Conservation (phyloP, 1,140 invertebrate genomes). For the Calycopis cecrops region DNA sequence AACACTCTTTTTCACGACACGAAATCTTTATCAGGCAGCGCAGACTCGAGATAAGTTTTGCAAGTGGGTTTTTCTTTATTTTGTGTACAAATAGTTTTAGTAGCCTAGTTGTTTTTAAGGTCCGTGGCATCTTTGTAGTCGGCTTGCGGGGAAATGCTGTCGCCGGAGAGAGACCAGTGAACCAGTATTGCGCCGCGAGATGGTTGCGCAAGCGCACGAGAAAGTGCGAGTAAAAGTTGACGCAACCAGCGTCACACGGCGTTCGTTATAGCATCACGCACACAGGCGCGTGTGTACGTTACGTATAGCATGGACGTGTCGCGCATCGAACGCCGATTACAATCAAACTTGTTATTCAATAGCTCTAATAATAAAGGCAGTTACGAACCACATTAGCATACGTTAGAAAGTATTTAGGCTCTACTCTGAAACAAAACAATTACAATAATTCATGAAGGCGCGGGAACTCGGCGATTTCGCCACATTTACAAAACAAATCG, state of each 20-base stretch:
- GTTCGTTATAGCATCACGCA: conserved; percentile 47
- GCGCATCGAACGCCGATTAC: conserved; percentile 55
- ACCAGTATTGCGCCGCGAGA: conserved; percentile 55
- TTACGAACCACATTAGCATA: conserved; percentile 22
- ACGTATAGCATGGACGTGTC: conserved; percentile 36
- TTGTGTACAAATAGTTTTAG: too few relatives aligned
- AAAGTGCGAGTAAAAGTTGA: conserved; percentile 75
- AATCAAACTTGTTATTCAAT: conserved; percentile 29
- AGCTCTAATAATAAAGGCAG: conserved; percentile 33
- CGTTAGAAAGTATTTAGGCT: conserved; percentile 21
- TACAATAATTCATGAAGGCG: conserved; percentile 18
- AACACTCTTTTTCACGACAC: neutral
- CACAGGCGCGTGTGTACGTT: conserved; percentile 35
- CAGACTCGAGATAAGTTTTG: too few relatives aligned
- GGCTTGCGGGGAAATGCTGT: conserved; percentile 51
- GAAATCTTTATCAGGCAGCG: neutral
- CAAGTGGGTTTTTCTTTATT: too few relatives aligned
- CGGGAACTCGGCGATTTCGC: neutral
- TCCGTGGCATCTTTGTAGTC: conserved; percentile 21
- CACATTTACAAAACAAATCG: neutral
- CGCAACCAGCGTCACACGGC: conserved; percentile 60
- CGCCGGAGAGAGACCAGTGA: conserved; percentile 45
- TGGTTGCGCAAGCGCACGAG: conserved; percentile 67
- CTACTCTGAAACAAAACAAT: neutral
- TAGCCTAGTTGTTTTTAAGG: neutral